These are phyloP conservation scores for Edolisoma coerulescens DNA, from an alignment of 2,113 vertebrate genomes.

Conservation along the genomic window DNA sequence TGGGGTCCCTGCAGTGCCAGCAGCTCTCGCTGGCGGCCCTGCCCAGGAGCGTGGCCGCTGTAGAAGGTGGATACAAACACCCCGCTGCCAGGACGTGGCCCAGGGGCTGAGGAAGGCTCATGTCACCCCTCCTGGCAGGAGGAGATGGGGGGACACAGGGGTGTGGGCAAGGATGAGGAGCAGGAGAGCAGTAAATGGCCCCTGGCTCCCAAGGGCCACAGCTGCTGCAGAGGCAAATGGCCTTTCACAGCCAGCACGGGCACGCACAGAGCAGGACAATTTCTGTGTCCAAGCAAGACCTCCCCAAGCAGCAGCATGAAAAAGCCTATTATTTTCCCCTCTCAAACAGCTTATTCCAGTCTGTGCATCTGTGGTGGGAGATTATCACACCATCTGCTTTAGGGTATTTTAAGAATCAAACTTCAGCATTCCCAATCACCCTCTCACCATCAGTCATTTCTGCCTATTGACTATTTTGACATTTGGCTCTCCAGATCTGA, in stretches of 20 bases:
- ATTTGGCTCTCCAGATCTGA: neutral
- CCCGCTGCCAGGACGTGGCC: fast-evolving
- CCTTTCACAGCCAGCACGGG: neutral
- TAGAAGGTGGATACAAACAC: too few relatives aligned
- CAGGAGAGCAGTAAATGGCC: neutral
- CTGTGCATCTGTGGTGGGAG: neutral
- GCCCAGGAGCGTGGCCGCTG: neutral
- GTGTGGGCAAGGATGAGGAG: fast-evolving
- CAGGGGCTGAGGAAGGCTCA: neutral
- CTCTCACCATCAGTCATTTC: neutral
- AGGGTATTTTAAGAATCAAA: neutral
- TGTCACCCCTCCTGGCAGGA: neutral
- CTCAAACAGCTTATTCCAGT: neutral
- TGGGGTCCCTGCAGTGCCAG: neutral
- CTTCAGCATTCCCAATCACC: neutral
- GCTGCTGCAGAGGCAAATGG: neutral
- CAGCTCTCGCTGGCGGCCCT: neutral
- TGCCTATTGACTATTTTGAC: neutral
- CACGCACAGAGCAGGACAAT: neutral
- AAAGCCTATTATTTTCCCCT: neutral
- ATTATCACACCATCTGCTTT: neutral
- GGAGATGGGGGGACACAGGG: neutral
- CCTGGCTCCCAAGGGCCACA: fast-evolving
- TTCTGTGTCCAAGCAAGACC: neutral
- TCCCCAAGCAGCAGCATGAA: neutral